A percentile compares a stretch with the other conserved stretches of the same genome.
phyloP scores from a whole-genome alignment of 2,113 vertebrate genomes.

The Plecotus auritus region DNA sequence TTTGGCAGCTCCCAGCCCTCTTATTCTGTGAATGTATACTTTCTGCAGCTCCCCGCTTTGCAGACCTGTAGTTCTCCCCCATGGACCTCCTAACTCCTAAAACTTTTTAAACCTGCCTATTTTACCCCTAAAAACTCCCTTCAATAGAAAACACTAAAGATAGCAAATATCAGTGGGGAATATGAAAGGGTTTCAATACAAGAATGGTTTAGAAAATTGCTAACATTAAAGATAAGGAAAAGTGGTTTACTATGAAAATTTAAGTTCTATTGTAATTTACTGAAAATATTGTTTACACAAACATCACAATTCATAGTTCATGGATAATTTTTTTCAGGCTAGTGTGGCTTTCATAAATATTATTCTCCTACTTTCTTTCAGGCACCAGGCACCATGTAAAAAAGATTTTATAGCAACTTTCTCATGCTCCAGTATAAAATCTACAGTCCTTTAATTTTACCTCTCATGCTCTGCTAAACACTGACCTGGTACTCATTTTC shows the following conservation, averaged over 20 bases:
- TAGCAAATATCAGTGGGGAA: neutral
- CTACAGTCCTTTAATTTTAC: neutral
- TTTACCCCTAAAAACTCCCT: too few relatives aligned
- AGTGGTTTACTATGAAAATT: neutral
- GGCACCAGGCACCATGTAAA: neutral
- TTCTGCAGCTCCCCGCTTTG: too few relatives aligned
- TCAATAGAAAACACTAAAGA: neutral
- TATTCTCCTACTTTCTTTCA: neutral
- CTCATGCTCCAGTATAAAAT: neutral
- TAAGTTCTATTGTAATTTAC: neutral
- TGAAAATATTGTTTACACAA: neutral
- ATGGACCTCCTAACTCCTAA: too few relatives aligned
- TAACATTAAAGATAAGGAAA: neutral
- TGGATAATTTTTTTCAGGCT: neutral
- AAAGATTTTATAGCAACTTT: neutral
- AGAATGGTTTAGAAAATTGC: neutral
- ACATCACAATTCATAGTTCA: neutral
- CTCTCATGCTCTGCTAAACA: neutral
- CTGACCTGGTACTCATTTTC: neutral
- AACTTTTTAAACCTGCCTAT: too few relatives aligned
- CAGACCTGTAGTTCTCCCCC: too few relatives aligned
- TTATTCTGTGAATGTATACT: too few relatives aligned
- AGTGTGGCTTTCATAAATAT: neutral
- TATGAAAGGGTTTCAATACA: neutral
- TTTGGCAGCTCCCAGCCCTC: too few relatives aligned